A percentile compares a stretch with the other conserved stretches of the same genome.
These are phyloP conservation scores for Poicephalus meyeri DNA, from an alignment of 2,113 vertebrate species.

Conservation along the genomic window DNA sequence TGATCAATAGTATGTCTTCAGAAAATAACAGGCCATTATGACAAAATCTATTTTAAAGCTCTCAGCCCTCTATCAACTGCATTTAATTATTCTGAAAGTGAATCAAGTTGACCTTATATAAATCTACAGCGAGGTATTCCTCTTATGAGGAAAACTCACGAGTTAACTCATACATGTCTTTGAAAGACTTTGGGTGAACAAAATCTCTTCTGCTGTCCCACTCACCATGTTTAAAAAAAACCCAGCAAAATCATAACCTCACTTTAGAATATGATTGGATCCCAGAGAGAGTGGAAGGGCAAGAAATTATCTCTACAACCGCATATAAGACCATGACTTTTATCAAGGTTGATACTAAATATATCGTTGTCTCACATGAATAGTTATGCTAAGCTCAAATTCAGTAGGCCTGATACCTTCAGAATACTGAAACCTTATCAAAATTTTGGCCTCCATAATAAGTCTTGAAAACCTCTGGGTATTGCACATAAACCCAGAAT, in stretches of 20 bases:
- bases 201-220: not conserved
- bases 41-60: not conserved
- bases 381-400: not conserved
- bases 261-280: not conserved
- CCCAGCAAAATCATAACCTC: not conserved
- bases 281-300: not conserved
- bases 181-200: not conserved
- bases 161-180: rapidly evolving
- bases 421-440: not conserved
- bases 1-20: not conserved
- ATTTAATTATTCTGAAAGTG: not conserved
- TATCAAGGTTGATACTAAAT: not conserved
- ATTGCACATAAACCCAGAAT: not conserved
- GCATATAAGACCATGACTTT: not conserved
- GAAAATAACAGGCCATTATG: not conserved
- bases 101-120: not conserved
- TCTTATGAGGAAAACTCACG: not conserved
- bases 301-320: not conserved
- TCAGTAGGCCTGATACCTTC: not conserved
- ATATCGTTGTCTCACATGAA: not conserved
- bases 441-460: not conserved
- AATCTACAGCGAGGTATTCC: not conserved
- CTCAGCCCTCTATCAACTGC: not conserved
- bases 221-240: not conserved
- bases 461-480: not conserved